Evolutionary conservation across 1,140 invertebrate species (phyloP), one percentile per base, ranked within the genome.

Genomic region (Zelostemma sp.): DNA sequence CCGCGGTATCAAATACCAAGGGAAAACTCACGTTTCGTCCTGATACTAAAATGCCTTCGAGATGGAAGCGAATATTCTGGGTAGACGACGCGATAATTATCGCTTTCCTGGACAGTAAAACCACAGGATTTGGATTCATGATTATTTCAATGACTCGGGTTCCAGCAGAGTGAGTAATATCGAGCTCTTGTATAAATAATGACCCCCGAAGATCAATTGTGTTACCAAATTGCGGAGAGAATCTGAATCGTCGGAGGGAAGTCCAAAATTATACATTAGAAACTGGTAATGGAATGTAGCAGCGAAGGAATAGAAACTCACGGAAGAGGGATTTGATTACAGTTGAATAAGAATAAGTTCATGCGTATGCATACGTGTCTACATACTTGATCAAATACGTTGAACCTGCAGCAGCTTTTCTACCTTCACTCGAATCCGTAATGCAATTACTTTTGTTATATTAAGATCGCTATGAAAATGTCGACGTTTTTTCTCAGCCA

Each of bases 231-330:
- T 79, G 75, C 68, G 53, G 70, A 72, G 70, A 73, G 78, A 77
- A 78, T 73, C 79, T 72, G 73, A 74, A 80, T 80, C 80, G 78
- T 80, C 71, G 78, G 72, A 59, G 56, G 75, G 79, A 80, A 80
- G 74, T 80, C 76, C 72, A 76, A 78, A 82, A 82, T 80, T 82
- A 82, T 80, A 82, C 78, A 82, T 80, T 80, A 76, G 77, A 80
- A 82, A 80, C 69, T 80, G 75, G 78, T 71, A 76, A 76, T 68
- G 72, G 72, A 73, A 75, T 75, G 75, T 66, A 68, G 64, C 65
- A 59, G 54, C 49, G 60, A 63, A 71, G 65, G 51, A 62, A 65
- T 69, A 62, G 63, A 68, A 73, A 68, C 65, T 59, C 21, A 35
- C 63, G 65, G 40, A 72, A 65, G 63, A 68, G 60, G 65, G 68